phyloP scores from a whole-genome alignment of 2,888 invertebrate species.

The Troides helena region DNA sequence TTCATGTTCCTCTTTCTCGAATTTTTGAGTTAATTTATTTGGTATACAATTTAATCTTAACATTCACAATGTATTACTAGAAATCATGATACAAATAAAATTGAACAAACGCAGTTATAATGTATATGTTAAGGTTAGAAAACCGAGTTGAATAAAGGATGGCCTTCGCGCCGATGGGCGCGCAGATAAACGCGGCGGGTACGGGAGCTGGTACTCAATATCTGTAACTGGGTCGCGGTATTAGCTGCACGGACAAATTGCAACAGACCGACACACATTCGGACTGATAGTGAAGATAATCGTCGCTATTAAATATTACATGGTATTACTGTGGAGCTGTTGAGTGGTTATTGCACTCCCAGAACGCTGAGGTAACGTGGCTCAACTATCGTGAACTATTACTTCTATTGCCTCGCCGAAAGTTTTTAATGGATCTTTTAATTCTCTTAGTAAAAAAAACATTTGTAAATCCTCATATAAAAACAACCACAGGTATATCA shows the following conservation, averaged over 20 bases:
- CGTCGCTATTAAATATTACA: constrained; percentile 12
- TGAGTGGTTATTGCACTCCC: not conserved
- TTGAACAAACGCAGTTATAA: too few relatives aligned
- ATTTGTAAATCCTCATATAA: too few relatives aligned
- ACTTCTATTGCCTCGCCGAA: too few relatives aligned
- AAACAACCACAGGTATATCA: too few relatives aligned
- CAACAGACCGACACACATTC: constrained; percentile 11
- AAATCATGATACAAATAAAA: too few relatives aligned
- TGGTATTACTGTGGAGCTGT: not conserved
- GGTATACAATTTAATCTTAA: too few relatives aligned
- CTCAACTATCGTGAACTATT: not conserved
- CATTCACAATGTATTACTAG: too few relatives aligned
- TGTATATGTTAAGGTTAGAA: too few relatives aligned
- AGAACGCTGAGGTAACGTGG: not conserved
- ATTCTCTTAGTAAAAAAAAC: too few relatives aligned
- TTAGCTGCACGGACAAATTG: constrained; percentile 13
- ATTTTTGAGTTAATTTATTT: too few relatives aligned
- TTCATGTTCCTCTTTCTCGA: too few relatives aligned
- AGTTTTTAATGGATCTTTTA: too few relatives aligned
- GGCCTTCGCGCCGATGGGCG: constrained; percentile 16
- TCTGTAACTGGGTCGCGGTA: constrained; percentile 20
- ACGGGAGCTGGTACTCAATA: constrained; percentile 5
- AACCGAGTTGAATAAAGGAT: not conserved
- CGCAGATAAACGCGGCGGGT: constrained; percentile 19
- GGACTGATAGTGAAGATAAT: constrained; percentile 16